phyloP scores from a whole-genome alignment of 2,113 vertebrate species.

The Tautogolabrus adspersus region DNA sequence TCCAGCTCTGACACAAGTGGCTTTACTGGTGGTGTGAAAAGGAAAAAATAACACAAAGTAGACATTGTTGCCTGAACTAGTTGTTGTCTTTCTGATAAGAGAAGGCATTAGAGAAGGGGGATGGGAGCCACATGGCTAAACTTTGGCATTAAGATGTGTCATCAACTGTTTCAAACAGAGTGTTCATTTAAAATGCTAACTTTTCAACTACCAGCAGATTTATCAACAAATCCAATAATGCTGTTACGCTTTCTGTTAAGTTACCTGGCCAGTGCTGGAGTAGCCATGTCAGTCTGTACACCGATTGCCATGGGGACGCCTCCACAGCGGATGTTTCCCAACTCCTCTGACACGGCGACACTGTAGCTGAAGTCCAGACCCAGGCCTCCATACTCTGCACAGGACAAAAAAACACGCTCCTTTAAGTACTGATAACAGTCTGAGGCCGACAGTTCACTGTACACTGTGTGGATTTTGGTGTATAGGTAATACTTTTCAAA shows the following conservation, averaged over 20 bases:
- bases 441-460: neutral
- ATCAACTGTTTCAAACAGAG: neutral
- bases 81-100: conserved; percentile 6
- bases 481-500: too few relatives aligned
- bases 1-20: conserved; percentile 6
- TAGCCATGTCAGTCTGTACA: conserved; percentile 89
- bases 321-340: conserved; percentile 87
- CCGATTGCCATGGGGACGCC: conserved; percentile 91
- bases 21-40: conserved; percentile 2
- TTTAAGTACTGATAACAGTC: neutral
- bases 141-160: neutral
- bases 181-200: neutral
- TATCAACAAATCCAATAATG: neutral
- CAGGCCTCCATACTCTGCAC: conserved; percentile 89
- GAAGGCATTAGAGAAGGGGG: neutral
- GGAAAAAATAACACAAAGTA: neutral
- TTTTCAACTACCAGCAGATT: neutral
- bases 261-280: conserved; percentile 90
- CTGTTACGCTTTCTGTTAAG: neutral
- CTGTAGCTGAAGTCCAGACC: conserved; percentile 91
- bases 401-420: conserved; percentile 22
- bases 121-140: neutral
- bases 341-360: conserved; percentile 88
- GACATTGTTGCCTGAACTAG: neutral
- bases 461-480: neutral